These are phyloP conservation scores for Didymodactylos carnosus DNA, from an alignment of 2,888 invertebrate species.

Conservation along the genomic window DNA sequence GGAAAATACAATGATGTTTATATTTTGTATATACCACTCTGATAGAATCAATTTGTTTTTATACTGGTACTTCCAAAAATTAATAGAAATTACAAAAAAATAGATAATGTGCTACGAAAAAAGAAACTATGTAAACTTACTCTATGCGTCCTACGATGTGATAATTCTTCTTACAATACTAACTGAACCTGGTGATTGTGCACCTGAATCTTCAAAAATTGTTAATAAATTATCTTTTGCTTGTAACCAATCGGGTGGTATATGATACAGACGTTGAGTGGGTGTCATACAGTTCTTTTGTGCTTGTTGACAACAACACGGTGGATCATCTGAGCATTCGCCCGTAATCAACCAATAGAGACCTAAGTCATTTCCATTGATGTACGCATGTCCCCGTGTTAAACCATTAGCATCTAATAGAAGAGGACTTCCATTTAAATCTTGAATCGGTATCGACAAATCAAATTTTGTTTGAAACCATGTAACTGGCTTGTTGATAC, in stretches of 20 bases:
- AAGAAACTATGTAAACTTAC: too few species aligned
- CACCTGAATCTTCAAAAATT: not conserved
- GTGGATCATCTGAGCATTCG: not conserved
- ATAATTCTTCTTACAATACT: not conserved
- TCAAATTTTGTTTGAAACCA: not conserved
- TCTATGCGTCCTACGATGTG: not conserved
- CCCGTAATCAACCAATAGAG: conserved; percentile 41
- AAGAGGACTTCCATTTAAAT: not conserved
- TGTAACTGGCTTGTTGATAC: not conserved
- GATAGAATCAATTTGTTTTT: too few species aligned
- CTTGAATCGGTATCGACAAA: not conserved
- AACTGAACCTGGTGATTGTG: not conserved
- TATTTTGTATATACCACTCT: too few species aligned
- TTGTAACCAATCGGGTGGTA: not conserved
- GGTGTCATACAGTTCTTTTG: not conserved
- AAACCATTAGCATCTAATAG: not conserved
- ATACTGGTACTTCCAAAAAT: too few species aligned
- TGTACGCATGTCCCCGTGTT: conserved; percentile 32
- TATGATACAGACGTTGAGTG: not conserved
- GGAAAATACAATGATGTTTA: too few species aligned
- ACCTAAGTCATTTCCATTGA: conserved; percentile 40
- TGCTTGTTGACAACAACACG: not conserved
- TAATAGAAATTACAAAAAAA: too few species aligned
- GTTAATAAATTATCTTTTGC: not conserved
- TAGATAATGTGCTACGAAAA: too few species aligned